These are phyloP conservation scores for Adoxophyes honmai DNA, from an alignment of 1,140 invertebrate genomes.

Conservation along the genomic window DNA sequence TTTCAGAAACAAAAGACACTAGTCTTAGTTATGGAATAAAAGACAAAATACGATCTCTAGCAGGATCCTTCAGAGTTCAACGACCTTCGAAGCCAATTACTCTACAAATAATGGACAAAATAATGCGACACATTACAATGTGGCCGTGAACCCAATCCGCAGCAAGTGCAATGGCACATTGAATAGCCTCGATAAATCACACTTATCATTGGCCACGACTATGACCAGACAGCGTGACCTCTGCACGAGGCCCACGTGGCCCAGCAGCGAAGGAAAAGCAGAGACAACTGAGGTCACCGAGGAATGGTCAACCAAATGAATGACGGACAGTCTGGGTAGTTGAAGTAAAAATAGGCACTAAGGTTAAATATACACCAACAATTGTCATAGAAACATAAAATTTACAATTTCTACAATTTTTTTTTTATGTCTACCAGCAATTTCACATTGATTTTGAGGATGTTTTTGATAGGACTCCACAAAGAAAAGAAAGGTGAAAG, in stretches of 20 bases:
- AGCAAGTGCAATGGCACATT: constrained; percentile 66
- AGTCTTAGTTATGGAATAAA: too few relatives aligned
- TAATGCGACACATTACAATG: background rate
- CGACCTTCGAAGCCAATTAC: background rate
- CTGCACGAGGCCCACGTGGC: constrained; percentile 19
- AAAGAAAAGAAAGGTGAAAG: too few relatives aligned
- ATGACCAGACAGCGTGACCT: constrained; percentile 58
- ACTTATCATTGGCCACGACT: constrained; percentile 59
- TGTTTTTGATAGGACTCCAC: too few relatives aligned
- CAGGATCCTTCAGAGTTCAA: too few relatives aligned
- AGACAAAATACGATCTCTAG: too few relatives aligned
- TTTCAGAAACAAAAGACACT: too few relatives aligned
- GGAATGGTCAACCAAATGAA: constrained; percentile 14
- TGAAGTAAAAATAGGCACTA: background rate
- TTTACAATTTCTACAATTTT: too few relatives aligned
- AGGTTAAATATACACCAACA: too few relatives aligned
- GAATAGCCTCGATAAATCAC: constrained; percentile 57
- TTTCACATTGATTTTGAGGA: too few relatives aligned
- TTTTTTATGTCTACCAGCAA: too few relatives aligned
- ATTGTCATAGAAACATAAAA: too few relatives aligned
- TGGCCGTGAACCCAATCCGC: constrained; percentile 69
- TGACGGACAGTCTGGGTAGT: background rate
- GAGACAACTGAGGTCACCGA: background rate
- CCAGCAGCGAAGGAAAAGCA: background rate
- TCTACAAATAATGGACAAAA: background rate